Conservation (phyloP, 2,797 vertebrate genomes). For the Anguilla megastoma region DNA sequence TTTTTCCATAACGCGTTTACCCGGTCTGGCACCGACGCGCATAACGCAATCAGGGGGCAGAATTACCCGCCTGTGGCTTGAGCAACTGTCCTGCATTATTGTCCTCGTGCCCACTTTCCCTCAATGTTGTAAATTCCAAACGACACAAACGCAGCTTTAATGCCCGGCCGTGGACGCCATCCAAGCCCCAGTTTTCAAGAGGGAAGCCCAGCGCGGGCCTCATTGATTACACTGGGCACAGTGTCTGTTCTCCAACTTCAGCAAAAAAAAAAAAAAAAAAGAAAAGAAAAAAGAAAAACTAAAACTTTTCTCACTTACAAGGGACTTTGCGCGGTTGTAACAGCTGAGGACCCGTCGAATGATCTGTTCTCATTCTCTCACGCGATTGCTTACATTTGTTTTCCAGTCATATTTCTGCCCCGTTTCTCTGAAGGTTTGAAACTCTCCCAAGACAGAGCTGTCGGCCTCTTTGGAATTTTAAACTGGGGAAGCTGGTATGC, state of each 20-base stretch:
- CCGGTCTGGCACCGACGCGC: slow-evolving; percentile 8
- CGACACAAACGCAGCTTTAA: slow-evolving; percentile 82
- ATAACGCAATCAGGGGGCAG: background rate
- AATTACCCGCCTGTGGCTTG: slow-evolving; percentile 23
- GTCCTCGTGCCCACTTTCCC: slow-evolving; percentile 78
- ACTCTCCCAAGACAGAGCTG: background rate
- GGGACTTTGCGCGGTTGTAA: slow-evolving; percentile 62
- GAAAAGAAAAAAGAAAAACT: slow-evolving; percentile 58
- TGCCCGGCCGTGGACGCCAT: slow-evolving; percentile 76
- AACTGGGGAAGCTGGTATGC: slow-evolving; percentile 17
- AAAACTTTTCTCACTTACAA: slow-evolving; percentile 57
- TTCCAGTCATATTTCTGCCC: background rate
- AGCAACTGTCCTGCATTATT: slow-evolving; percentile 66
- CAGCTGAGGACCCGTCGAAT: background rate
- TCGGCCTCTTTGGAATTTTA: slow-evolving; percentile 13
- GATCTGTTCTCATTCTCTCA: slow-evolving; percentile 7
- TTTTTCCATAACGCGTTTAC: slow-evolving; percentile 9
- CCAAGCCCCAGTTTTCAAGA: slow-evolving; percentile 75
- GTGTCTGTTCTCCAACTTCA: slow-evolving; percentile 72
- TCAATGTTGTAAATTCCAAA: slow-evolving; percentile 84
- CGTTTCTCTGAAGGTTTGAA: background rate
- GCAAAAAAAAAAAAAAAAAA: slow-evolving; percentile 61
- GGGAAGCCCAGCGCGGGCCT: slow-evolving; percentile 69
- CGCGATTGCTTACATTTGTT: background rate
- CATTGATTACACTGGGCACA: slow-evolving; percentile 80